Conservation (phyloP, 2,888 invertebrate genomes). For the Metopia argyrocephala region DNA sequence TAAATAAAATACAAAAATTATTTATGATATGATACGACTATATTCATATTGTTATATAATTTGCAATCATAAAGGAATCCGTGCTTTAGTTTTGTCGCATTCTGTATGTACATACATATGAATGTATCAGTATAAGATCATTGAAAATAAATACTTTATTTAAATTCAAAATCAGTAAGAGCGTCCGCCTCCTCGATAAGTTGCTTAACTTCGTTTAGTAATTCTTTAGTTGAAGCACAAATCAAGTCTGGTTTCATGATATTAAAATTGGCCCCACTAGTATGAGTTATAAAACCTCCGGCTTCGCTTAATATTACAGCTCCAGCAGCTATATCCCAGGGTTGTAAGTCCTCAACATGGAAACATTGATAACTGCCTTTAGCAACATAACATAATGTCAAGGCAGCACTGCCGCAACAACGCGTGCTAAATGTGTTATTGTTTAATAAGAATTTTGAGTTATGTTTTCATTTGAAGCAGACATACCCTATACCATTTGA, state of each 20-base stretch:
- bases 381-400: slow-evolving; percentile 86
- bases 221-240: slow-evolving; percentile 79
- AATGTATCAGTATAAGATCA: no score
- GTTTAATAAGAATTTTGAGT: not conserved
- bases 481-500: slow-evolving; percentile 75
- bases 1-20: no score
- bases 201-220: slow-evolving; percentile 79
- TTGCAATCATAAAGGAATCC: no score
- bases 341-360: slow-evolving; percentile 84
- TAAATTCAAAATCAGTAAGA: slow-evolving; percentile 74
- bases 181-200: slow-evolving; percentile 80
- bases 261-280: slow-evolving; percentile 80
- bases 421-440: slow-evolving; percentile 78
- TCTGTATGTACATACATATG: no score
- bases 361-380: slow-evolving; percentile 84
- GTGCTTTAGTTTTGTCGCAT: no score
- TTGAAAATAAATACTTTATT: no score
- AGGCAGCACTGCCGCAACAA: slow-evolving; percentile 85
- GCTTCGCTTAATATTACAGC: slow-evolving; percentile 86
- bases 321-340: slow-evolving; percentile 90
- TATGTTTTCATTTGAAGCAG: not conserved
- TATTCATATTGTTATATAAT: no score
- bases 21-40: no score
- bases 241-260: slow-evolving; percentile 81
- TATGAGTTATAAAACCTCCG: slow-evolving; percentile 84